Evolutionary conservation across 2,113 vertebrate genomes (phyloP), one percentile per base, ranked within the genome.

Genomic region (Rousettus leschenaultii): DNA sequence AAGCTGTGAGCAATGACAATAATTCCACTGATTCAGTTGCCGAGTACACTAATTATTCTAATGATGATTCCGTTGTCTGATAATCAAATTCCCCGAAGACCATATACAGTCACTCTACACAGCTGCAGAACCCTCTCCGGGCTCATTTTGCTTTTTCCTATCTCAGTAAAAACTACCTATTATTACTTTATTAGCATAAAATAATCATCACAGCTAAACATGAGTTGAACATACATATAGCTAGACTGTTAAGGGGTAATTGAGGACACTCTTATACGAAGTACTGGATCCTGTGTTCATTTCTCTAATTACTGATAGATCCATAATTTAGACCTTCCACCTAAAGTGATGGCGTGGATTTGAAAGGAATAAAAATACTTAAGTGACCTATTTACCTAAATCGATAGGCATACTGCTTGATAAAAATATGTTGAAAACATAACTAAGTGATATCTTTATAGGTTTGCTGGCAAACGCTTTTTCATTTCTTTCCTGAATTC

Each of bases 121-220:
- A 95, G 97, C 83, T 93, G 95, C 82, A 71, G 35, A 88, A 78
- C 19, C 77, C 73, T 96, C 91, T 95, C 73, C 30, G 82, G 89
- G 78, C 63, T 89, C 95, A 89, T 96, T 96, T 96, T 96, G 91
- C 78, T 88, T 82, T 74, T 86, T 93, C 73, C 95, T 96, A 43
- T 89, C 91, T 94, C 24, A 2, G 78, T 96, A 89, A 83, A 96
- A 96, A 95, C 73, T 78, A 86, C 63, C 94, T 86, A 86, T 91
- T 96, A 83, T 97, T 86, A 93, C 82, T 59, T 75, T 71, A 97
- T 97, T 97, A 96, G 89, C 97, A 96, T 97, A 98, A 96, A 98
- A 91, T 94, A 83, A 89, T 83, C 94, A 97, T 97, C 94, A 89
- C 45, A 82, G 40, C 86, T 75, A 53, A 96, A 89, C 66, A 89